A percentile compares a stretch with the other conserved stretches of the same genome.
phyloP scores from a whole-genome alignment of 2,113 vertebrate genomes.

The Morone chrysops region DNA sequence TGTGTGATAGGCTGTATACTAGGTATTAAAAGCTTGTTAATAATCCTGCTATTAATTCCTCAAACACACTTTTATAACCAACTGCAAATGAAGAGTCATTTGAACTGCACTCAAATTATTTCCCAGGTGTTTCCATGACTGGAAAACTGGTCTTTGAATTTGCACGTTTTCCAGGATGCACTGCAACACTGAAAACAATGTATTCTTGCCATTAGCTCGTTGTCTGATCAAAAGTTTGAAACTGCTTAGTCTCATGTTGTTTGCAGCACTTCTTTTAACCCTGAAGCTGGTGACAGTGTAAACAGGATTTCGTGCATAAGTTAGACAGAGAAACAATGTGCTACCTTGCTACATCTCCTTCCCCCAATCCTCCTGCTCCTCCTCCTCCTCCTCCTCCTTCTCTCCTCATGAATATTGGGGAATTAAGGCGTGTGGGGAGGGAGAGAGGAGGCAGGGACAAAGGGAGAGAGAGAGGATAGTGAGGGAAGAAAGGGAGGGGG shows the following conservation, averaged over 20 bases:
- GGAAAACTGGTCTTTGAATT: too few relatives aligned
- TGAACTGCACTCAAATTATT: background rate
- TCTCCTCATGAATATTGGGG: constrained; percentile 80
- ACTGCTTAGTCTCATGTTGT: background rate
- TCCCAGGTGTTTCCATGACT: too few relatives aligned
- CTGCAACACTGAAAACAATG: background rate
- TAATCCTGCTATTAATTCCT: too few relatives aligned
- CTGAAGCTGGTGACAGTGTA: background rate
- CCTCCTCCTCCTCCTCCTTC: constrained; percentile 14
- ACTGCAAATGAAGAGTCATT: too few relatives aligned
- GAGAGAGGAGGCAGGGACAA: constrained; percentile 65
- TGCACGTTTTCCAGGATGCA: too few relatives aligned
- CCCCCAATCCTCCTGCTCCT: constrained; percentile 27
- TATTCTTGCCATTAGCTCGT: background rate
- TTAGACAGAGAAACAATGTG: constrained; percentile 20
- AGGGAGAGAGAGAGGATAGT: constrained; percentile 60
- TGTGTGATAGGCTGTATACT: too few relatives aligned
- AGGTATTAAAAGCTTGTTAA: too few relatives aligned
- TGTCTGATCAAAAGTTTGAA: background rate
- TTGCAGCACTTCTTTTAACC: background rate
- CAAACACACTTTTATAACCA: too few relatives aligned
- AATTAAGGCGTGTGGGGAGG: constrained; percentile 36
- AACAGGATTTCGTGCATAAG: background rate
- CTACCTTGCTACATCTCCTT: constrained; percentile 38
- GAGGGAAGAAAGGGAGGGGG: constrained; percentile 46